Evolutionary conservation across 1,140 invertebrate species (phyloP).

Genomic region (Brevipalpus yothersi): DNA sequence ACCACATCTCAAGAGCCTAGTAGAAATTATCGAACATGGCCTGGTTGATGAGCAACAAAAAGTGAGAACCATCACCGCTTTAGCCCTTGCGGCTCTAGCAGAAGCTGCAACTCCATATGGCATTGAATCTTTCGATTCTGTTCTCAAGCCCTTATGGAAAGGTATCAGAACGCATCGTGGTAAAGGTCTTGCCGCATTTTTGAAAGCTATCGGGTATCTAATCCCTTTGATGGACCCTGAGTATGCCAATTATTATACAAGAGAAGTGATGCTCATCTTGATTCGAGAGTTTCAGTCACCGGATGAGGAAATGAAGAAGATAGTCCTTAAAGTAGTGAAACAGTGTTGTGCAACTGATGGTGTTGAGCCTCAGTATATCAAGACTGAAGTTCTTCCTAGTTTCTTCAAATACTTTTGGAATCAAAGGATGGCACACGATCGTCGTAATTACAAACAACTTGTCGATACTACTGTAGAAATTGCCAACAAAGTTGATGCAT

Average conservation of each 20-base stretch:
- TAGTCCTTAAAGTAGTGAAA: slow-evolving; percentile 98
- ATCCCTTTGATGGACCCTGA: slow-evolving; percentile 99
- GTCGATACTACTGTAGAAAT: slow-evolving; percentile 99
- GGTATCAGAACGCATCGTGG: slow-evolving; percentile 18
- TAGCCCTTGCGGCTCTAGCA: slow-evolving; percentile 88
- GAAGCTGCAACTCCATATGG: slow-evolving; percentile 98
- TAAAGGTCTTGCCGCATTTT: slow-evolving; percentile 78
- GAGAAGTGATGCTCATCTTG: slow-evolving; percentile 98
- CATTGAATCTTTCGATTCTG: slow-evolving; percentile 98
- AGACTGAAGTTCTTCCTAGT: slow-evolving; percentile 92
- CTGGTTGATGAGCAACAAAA: slow-evolving; percentile 46
- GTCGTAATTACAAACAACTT: slow-evolving; percentile 86
- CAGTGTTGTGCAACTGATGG: slow-evolving; percentile 99
- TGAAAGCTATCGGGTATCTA: slow-evolving; percentile 97
- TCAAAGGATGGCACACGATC: slow-evolving; percentile 93
- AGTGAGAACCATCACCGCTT: slow-evolving; percentile 82
- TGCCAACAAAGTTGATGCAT: slow-evolving; percentile 94
- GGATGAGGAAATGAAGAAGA: slow-evolving; percentile 99
- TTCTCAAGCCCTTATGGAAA: slow-evolving; percentile 96
- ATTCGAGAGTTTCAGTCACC: slow-evolving; percentile 98
- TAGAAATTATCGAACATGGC: slow-evolving; percentile 97
- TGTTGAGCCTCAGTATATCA: slow-evolving; percentile 96
- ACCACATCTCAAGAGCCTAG: slow-evolving; percentile 87
- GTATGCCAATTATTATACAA: slow-evolving; percentile 97
- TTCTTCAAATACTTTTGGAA: slow-evolving; percentile 99